Conservation (phyloP, 2,888 invertebrate genomes). For the Hoplodrina blanda region DNA sequence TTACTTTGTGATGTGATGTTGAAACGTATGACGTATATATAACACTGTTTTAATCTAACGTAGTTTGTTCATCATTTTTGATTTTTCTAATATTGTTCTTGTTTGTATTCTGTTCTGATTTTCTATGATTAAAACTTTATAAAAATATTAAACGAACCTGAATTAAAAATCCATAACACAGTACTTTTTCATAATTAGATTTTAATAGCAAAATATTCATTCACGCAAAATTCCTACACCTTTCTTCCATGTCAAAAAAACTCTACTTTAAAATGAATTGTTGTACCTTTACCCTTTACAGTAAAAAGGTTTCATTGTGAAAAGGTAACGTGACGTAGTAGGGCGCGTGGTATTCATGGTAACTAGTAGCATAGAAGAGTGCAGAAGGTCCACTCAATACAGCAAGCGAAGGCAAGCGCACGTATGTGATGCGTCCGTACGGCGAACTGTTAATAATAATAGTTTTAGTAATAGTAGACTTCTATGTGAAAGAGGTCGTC, state of each 20-base stretch:
- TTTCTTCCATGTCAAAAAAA: constrained; percentile 27
- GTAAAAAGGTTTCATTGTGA: constrained; percentile 40
- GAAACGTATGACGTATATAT: background rate
- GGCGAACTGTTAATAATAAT: background rate
- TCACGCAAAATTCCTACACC: constrained; percentile 5
- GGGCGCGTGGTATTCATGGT: constrained; percentile 13
- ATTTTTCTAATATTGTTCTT: no score
- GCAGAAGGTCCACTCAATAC: constrained; percentile 16
- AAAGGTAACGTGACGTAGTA: constrained; percentile 33
- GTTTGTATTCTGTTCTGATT: no score
- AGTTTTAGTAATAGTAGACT: no score
- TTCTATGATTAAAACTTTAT: no score
- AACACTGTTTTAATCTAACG: constrained; percentile 7
- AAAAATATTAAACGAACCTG: background rate
- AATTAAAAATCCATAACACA: background rate
- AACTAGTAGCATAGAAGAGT: background rate
- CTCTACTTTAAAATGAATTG: constrained; percentile 16
- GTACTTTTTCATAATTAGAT: constrained; percentile 7
- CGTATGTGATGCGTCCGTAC: background rate
- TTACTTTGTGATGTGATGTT: constrained; percentile 7
- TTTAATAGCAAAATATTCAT: background rate
- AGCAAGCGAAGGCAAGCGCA: background rate
- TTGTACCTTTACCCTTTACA: constrained; percentile 16
- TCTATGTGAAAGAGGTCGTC: no score
- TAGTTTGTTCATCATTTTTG: background rate